Evolutionary conservation across 2,888 invertebrate genomes (phyloP).

Genomic region (Rhyacophila evoluta): DNA sequence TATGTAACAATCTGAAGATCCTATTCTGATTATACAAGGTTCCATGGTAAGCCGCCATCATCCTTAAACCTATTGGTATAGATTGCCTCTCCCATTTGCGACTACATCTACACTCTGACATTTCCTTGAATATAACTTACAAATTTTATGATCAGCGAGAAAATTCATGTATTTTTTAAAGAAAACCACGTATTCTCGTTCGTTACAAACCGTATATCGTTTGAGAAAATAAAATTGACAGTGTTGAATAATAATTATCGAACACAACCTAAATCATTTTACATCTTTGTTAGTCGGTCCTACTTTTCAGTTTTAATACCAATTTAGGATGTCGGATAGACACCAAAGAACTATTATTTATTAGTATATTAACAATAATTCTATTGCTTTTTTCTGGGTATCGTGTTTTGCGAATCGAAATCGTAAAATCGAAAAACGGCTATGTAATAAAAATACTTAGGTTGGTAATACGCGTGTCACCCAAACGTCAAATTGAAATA

Average conservation of each 20-base stretch:
- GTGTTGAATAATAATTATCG: too few species aligned
- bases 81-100: constrained; percentile 11
- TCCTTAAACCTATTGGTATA: constrained; percentile 37
- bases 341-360: not conserved
- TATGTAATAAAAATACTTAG: too few species aligned
- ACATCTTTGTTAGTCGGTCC: too few species aligned
- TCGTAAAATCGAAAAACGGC: too few species aligned
- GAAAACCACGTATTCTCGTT: too few species aligned
- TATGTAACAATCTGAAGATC: not conserved
- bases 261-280: too few species aligned
- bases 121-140: not conserved
- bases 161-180: too few species aligned
- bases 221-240: too few species aligned
- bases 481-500: not conserved
- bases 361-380: not conserved
- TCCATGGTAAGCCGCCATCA: constrained; percentile 30
- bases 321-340: not conserved
- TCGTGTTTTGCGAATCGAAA: not conserved
- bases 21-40: not conserved
- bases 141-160: too few species aligned
- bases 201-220: too few species aligned
- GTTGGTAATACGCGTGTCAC: too few species aligned
- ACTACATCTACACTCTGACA: not conserved
- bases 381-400: not conserved
- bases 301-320: too few species aligned